Percentiles rank a stretch among this genome's conserved stretches.
phyloP scores from a whole-genome alignment of 2,888 invertebrate species.

The Heliconius ismenius region DNA sequence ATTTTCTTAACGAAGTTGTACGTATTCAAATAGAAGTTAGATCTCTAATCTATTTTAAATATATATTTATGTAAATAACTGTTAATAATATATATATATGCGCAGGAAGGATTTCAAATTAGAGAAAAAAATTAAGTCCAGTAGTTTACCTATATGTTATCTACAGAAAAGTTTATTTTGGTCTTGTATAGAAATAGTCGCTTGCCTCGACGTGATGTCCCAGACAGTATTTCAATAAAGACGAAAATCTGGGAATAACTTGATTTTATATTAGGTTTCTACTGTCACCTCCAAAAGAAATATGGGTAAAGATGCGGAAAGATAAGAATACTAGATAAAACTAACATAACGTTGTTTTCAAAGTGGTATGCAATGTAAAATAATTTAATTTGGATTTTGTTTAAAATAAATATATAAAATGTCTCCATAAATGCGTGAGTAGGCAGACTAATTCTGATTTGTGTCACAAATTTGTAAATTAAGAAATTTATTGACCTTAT shows the following conservation, averaged over 20 bases:
- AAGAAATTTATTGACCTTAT: too few relatives aligned
- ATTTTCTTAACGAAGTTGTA: conserved; percentile 17
- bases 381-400: too few relatives aligned
- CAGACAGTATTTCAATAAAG: background rate
- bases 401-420: too few relatives aligned
- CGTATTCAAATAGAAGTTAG: background rate
- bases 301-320: background rate
- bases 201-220: background rate
- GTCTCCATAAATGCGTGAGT: too few relatives aligned
- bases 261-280: background rate
- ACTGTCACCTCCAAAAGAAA: background rate
- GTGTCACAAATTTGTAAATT: too few relatives aligned
- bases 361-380: background rate
- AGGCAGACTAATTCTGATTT: too few relatives aligned
- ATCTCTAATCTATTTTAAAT: background rate
- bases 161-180: too few relatives aligned
- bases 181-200: background rate
- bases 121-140: too few relatives aligned
- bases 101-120: too few relatives aligned
- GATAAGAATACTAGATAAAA: background rate
- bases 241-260: background rate
- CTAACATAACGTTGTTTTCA: background rate
- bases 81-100: background rate
- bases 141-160: too few relatives aligned
- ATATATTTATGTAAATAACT: background rate